Percentiles rank a stretch among this genome's conserved stretches.
phyloP scores from a whole-genome alignment of 2,113 vertebrate genomes.

The Clupea harengus region DNA sequence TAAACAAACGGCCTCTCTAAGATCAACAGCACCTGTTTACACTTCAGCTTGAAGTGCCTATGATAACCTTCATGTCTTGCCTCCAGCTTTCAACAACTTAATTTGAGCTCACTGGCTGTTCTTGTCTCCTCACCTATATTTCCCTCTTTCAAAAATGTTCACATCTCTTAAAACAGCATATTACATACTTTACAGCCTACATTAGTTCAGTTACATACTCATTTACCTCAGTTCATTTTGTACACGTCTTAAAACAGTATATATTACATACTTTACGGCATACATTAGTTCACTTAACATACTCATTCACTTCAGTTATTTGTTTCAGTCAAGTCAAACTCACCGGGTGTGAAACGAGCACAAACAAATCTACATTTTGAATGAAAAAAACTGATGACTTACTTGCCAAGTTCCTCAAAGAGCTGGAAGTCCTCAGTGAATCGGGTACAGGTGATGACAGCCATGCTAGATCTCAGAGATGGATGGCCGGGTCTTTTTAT shows the following conservation, averaged over 20 bases:
- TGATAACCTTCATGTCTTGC: not conserved
- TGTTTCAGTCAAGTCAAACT: too few relatives aligned
- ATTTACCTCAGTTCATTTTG: not conserved
- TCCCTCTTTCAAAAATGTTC: not conserved
- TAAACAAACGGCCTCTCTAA: not conserved
- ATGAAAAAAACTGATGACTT: constrained; percentile 62
- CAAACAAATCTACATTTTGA: not conserved
- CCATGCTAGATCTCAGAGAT: constrained; percentile 69
- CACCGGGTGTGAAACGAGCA: not conserved
- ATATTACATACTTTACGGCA: not conserved
- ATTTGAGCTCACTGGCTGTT: not conserved
- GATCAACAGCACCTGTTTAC: not conserved
- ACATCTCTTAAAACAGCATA: not conserved
- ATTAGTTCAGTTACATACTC: not conserved
- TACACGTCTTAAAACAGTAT: not conserved
- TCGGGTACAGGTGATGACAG: constrained; percentile 88
- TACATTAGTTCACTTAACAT: not conserved
- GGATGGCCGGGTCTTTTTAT: constrained; percentile 11
- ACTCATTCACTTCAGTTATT: not conserved
- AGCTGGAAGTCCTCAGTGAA: constrained; percentile 92
- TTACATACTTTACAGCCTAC: not conserved
- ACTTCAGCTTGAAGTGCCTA: not conserved
- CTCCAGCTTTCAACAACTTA: not conserved
- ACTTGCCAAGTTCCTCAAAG: constrained; percentile 91
- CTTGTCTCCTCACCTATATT: not conserved